Percentiles rank a stretch among this genome's conserved stretches.
Evolutionary conservation across 2,888 invertebrate species (phyloP).

Genomic region (Hydropsyche betteni): DNA sequence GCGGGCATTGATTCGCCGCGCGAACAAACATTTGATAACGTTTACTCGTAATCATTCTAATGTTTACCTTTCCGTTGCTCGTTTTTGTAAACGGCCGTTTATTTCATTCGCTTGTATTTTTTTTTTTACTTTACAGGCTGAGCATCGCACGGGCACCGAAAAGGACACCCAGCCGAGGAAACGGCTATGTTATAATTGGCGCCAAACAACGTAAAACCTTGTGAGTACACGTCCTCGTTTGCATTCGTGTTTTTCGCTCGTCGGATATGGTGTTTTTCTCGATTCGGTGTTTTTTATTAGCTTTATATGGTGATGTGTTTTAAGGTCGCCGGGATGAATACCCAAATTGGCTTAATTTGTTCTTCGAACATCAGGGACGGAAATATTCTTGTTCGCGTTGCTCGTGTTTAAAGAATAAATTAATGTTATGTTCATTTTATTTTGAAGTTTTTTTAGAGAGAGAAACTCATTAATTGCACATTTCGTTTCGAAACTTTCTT

Average conservation of each 20-base stretch:
- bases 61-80: no score
- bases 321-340: not conserved
- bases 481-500: no score
- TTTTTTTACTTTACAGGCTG: conserved; percentile 22
- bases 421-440: no score
- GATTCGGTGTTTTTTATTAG: not conserved
- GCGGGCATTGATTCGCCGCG: not conserved
- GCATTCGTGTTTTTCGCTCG: not conserved
- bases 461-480: no score
- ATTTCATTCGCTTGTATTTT: not conserved
- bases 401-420: no score
- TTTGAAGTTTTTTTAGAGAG: no score
- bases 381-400: no score
- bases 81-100: no score
- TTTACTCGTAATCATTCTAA: not conserved
- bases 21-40: not conserved
- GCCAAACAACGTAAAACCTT: conserved; percentile 9
- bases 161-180: not conserved
- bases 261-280: no score
- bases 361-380: no score
- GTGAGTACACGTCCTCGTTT: conserved; percentile 13
- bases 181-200: conserved; percentile 1
- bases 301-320: conserved; percentile 13
- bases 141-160: not conserved
- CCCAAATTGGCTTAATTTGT: conserved; percentile 8